Percentiles rank a stretch among this genome's conserved stretches.
phyloP scores from a whole-genome alignment of 2,797 vertebrate species.

The Cyprinella venusta region DNA sequence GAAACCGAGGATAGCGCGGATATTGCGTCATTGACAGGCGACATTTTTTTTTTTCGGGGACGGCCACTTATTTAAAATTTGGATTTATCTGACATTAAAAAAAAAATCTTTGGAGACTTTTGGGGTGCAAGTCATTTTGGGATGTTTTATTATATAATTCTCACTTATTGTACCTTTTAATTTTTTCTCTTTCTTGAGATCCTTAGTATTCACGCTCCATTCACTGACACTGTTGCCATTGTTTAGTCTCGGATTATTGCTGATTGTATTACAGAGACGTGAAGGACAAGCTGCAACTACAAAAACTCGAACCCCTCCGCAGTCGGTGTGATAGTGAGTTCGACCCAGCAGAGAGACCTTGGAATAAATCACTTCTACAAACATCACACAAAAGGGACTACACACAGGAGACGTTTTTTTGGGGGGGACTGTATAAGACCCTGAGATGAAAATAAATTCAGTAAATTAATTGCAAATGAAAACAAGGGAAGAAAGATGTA shows the following conservation, averaged over 20 bases:
- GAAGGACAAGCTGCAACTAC: constrained; percentile 67
- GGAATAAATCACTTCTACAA: constrained; percentile 72
- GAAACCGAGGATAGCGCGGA: too few relatives aligned
- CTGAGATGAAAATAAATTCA: constrained; percentile 72
- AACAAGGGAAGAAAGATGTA: constrained; percentile 60
- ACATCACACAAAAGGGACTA: constrained; percentile 58
- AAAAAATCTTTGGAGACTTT: too few relatives aligned
- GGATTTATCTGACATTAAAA: too few relatives aligned
- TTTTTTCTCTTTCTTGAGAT: background rate
- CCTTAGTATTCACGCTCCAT: constrained; percentile 27
- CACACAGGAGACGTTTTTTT: constrained; percentile 65
- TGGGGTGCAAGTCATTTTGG: too few relatives aligned
- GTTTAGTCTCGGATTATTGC: constrained; percentile 54
- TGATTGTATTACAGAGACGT: constrained; percentile 62
- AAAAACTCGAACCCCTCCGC: constrained; percentile 65
- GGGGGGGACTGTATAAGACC: constrained; percentile 66
- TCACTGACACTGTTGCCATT: constrained; percentile 19
- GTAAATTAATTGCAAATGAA: constrained; percentile 76
- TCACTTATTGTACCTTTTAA: background rate
- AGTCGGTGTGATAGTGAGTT: constrained; percentile 63
- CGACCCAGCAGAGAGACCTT: constrained; percentile 62
- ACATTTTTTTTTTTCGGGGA: too few relatives aligned
- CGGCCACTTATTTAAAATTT: too few relatives aligned
- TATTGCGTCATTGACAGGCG: too few relatives aligned
- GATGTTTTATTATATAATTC: too few relatives aligned